phyloP scores from a whole-genome alignment of 53 echinoderm and acorn worm species.

The Mesocentrotus franciscanus region DNA sequence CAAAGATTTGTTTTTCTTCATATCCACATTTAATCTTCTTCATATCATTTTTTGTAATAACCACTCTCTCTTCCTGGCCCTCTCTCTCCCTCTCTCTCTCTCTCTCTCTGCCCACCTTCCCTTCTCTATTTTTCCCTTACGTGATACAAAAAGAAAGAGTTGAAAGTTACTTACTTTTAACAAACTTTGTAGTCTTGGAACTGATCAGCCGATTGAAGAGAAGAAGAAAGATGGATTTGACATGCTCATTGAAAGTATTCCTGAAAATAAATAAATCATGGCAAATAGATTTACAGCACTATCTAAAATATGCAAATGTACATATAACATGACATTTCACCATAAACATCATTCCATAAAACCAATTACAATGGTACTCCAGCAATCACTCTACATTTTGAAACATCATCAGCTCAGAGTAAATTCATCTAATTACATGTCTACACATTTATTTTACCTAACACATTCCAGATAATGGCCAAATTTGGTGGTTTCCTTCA shows the following conservation, averaged over 20 bases:
- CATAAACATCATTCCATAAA: background rate
- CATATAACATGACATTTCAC: background rate
- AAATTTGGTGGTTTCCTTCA: no score
- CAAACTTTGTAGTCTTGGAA: slow-evolving; percentile 95
- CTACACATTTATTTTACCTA: no score
- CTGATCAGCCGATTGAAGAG: slow-evolving; percentile 89
- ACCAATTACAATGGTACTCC: no score
- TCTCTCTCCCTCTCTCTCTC: background rate
- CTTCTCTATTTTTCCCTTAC: background rate
- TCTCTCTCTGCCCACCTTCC: background rate
- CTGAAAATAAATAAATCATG: slow-evolving; percentile 48
- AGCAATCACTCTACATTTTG: no score
- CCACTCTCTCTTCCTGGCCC: no score
- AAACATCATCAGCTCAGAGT: no score
- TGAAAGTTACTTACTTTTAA: slow-evolving; percentile 80
- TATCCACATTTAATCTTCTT: no score
- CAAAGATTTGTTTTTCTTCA: no score
- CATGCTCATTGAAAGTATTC: slow-evolving; percentile 69
- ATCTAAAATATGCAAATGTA: background rate
- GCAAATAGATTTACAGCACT: background rate
- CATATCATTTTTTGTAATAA: no score
- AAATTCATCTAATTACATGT: no score
- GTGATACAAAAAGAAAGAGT: background rate
- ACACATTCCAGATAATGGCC: no score
- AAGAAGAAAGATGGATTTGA: slow-evolving; percentile 86